Percentiles rank a stretch among this genome's conserved stretches.
Conservation (phyloP, 2,888 invertebrate species). For the Achlya flavicornis region DNA sequence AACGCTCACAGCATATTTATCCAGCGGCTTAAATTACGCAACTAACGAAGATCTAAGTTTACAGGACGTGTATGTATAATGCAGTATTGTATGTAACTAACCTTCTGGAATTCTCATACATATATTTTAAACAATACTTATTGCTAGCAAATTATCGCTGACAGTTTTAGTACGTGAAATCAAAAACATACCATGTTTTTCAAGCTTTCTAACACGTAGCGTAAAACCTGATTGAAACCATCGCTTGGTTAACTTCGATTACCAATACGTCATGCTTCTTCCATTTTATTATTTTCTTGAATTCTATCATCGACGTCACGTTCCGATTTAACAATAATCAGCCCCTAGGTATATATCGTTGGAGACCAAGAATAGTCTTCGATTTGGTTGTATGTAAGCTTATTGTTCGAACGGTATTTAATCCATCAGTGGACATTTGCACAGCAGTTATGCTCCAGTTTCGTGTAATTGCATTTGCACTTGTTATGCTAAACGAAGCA, state of each 20-base stretch:
- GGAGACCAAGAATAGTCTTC: neutral
- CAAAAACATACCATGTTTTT: conserved; percentile 8
- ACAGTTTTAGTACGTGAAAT: neutral
- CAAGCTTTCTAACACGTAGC: conserved; percentile 8
- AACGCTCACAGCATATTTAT: conserved; percentile 44
- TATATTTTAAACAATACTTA: neutral
- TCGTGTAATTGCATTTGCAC: conserved; percentile 67
- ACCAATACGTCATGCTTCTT: neutral
- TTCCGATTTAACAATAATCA: neutral
- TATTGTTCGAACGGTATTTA: conserved; percentile 19
- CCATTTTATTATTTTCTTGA: neutral
- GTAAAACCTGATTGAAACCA: conserved; percentile 7
- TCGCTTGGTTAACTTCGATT: conserved; percentile 4
- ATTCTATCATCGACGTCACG: neutral
- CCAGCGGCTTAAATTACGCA: conserved; percentile 24
- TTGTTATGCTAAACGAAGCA: conserved; percentile 63
- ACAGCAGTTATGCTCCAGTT: conserved; percentile 67
- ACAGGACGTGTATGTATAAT: neutral
- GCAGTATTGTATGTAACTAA: neutral
- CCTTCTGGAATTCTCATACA: neutral
- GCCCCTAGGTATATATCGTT: neutral
- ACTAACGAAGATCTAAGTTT: neutral
- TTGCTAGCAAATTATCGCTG: conserved; percentile 5
- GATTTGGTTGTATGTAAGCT: neutral
- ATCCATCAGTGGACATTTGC: conserved; percentile 54